A percentile compares a stretch with the other conserved stretches of the same genome.
These are phyloP conservation scores for Conus betulinus DNA, from an alignment of 1,140 invertebrate genomes.

Conservation along the genomic window DNA sequence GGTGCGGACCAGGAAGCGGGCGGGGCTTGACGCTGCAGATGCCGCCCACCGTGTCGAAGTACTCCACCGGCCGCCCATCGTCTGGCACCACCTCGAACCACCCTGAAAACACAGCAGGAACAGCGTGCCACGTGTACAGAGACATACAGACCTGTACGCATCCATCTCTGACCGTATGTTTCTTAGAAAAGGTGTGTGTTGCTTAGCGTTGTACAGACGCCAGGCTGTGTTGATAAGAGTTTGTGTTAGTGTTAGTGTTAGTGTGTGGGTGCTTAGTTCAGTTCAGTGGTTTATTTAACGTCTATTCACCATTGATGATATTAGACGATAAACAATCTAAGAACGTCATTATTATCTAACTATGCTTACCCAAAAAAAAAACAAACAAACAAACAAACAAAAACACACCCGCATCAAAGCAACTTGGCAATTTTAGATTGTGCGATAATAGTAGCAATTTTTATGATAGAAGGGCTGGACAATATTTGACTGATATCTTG, in stretches of 20 bases:
- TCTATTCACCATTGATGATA: no score
- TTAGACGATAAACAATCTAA: no score
- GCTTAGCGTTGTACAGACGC: neutral
- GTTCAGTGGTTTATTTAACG: no score
- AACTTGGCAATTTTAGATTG: no score
- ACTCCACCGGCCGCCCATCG: constrained; percentile 69
- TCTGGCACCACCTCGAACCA: constrained; percentile 71
- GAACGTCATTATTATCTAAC: no score
- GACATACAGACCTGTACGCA: neutral
- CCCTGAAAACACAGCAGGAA: constrained; percentile 55
- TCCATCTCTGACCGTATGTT: no score
- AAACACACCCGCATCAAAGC: no score
- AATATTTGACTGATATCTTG: no score
- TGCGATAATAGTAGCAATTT: no score
- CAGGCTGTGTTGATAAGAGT: neutral
- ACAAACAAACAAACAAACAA: no score
- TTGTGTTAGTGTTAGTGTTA: neutral
- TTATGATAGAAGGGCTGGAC: no score
- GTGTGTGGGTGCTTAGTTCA: neutral
- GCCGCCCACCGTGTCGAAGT: constrained; percentile 68
- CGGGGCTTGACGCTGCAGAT: constrained; percentile 64
- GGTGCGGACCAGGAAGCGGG: constrained; percentile 66
- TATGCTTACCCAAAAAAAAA: no score
- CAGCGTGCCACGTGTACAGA: neutral
- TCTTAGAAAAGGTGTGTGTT: neutral